These are phyloP conservation scores for Vimba vimba DNA, from an alignment of 2,113 vertebrate genomes.

Conservation along the genomic window DNA sequence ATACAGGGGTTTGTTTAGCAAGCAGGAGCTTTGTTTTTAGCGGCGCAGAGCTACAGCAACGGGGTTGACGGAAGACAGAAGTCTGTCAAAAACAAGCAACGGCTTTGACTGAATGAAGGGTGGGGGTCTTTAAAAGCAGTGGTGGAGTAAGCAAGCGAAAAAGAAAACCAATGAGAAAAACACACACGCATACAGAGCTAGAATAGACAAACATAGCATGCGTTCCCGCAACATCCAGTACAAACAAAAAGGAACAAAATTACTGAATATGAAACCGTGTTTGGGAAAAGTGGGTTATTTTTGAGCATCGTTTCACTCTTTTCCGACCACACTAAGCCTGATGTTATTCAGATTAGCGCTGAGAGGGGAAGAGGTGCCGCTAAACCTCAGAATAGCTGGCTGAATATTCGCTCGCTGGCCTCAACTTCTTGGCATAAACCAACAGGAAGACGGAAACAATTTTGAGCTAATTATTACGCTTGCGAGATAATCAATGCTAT, in stretches of 20 bases:
- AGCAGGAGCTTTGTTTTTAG: constrained; percentile 58
- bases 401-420: neutral
- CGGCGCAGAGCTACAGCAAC: constrained; percentile 50
- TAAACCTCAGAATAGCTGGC: constrained; percentile 51
- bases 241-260: constrained; percentile 54
- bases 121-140: constrained; percentile 59
- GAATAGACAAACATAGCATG: constrained; percentile 32
- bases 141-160: neutral
- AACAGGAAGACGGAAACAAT: neutral
- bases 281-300: constrained; percentile 52
- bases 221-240: constrained; percentile 32
- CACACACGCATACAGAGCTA: constrained; percentile 21
- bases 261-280: constrained; percentile 44
- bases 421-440: neutral
- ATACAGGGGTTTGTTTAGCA: constrained; percentile 51
- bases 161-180: constrained; percentile 35
- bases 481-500: neutral
- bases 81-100: constrained; percentile 53
- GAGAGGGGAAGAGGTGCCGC: constrained; percentile 25
- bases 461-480: constrained; percentile 13
- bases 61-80: constrained; percentile 33
- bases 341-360: constrained; percentile 51
- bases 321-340: constrained; percentile 42
- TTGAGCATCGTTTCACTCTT: constrained; percentile 32
- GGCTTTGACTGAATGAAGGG: constrained; percentile 60